These are phyloP conservation scores for Peucedramus taeniatus DNA, from an alignment of 2,113 vertebrate species.

Conservation along the genomic window DNA sequence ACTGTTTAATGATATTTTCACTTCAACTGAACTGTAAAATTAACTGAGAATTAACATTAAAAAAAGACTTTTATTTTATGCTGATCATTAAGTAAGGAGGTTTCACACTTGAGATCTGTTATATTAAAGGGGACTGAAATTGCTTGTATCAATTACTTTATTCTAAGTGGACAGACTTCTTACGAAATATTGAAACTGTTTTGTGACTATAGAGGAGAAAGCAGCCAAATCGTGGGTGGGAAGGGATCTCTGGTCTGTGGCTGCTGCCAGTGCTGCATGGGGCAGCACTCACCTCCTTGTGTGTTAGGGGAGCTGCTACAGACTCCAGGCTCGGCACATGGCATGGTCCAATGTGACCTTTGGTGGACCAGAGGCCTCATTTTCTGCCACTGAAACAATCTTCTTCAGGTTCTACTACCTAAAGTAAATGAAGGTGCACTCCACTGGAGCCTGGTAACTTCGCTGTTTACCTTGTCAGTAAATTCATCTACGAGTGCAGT, in stretches of 20 bases:
- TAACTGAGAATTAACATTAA: conserved; percentile 61
- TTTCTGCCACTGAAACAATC: background rate
- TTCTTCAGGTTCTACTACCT: background rate
- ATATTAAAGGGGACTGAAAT: conserved; percentile 48
- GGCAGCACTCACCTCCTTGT: background rate
- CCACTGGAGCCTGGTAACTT: background rate
- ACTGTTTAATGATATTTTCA: conserved; percentile 41
- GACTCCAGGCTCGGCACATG: fast-evolving
- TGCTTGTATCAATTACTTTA: conserved; percentile 57
- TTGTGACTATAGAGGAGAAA: background rate
- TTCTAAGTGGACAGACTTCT: conserved; percentile 21
- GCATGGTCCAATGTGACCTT: fast-evolving
- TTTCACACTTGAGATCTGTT: conserved; percentile 61
- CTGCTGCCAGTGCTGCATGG: fast-evolving
- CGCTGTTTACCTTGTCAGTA: background rate
- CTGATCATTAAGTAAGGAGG: conserved; percentile 67
- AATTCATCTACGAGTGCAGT: background rate
- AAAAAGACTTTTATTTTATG: conserved; percentile 68
- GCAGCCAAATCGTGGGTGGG: background rate
- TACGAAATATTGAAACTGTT: background rate
- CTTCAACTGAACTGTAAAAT: conserved; percentile 63
- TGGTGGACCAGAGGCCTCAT: background rate
- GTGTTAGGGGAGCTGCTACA: background rate
- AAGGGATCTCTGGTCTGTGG: background rate
- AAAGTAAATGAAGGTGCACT: background rate